These are phyloP conservation scores for Oceanodroma leucorhoa DNA, from an alignment of 2,797 vertebrate species.

Conservation along the genomic window DNA sequence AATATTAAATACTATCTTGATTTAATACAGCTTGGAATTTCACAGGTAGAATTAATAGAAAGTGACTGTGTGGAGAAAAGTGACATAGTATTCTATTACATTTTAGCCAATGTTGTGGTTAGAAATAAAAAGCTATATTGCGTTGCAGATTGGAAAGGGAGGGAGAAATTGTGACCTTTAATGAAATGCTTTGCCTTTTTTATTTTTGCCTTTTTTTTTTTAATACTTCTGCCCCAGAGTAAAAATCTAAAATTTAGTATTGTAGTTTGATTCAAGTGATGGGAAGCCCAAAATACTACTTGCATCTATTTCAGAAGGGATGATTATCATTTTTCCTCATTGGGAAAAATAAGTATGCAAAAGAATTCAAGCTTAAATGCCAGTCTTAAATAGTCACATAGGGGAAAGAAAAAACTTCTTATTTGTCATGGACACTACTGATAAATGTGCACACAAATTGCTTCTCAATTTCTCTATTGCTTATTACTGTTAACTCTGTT, in stretches of 20 bases:
- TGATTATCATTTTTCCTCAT: not conserved
- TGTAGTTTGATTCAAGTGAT: not conserved
- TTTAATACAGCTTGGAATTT: not conserved
- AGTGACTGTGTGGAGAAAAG: not conserved
- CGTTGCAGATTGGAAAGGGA: not conserved
- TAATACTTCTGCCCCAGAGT: not conserved
- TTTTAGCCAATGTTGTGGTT: not conserved
- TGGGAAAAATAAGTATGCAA: not conserved
- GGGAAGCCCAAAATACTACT: not conserved
- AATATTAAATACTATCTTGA: not conserved
- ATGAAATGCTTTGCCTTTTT: not conserved
- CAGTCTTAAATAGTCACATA: not conserved
- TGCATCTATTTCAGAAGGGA: not conserved
- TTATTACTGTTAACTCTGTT: not conserved
- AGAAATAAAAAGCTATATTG: not conserved
- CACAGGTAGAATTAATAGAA: not conserved
- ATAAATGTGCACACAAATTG: not conserved
- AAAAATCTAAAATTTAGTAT: not conserved
- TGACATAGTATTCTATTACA: not conserved
- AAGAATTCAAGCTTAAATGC: not conserved
- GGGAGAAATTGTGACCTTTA: not conserved
- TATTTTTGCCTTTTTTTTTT: not conserved
- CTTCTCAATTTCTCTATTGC: not conserved
- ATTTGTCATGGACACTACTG: not conserved
- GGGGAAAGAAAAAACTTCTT: accelerated